Percentiles rank a stretch among this genome's conserved stretches.
These are phyloP conservation scores for Chrysocyon brachyurus DNA, from an alignment of 2,797 vertebrate species.

Conservation along the genomic window DNA sequence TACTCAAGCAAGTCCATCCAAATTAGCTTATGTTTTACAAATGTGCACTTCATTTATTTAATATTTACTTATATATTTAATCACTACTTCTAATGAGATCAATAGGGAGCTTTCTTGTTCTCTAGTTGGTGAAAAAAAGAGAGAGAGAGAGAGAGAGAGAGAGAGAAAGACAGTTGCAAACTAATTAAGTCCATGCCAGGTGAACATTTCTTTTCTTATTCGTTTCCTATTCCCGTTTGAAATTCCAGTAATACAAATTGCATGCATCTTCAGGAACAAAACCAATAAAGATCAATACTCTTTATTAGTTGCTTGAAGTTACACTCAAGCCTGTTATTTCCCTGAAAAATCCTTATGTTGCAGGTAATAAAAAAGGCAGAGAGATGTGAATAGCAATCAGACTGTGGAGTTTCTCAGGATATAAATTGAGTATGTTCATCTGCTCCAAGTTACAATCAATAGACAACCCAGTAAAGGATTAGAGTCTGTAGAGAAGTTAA, in stretches of 20 bases:
- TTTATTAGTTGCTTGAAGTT: slow-evolving; percentile 57
- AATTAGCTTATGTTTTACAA: not conserved
- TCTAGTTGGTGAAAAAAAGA: not conserved
- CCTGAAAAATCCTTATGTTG: not conserved
- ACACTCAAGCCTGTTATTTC: not conserved
- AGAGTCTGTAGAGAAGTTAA: not conserved
- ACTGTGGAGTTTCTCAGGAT: not conserved
- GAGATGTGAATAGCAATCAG: not conserved
- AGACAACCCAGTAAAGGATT: not conserved
- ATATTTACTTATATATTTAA: slow-evolving; percentile 67
- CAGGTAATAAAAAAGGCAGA: not conserved
- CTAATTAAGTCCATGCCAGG: not conserved
- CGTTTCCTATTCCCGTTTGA: slow-evolving; percentile 30
- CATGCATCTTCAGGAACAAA: not conserved
- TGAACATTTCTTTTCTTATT: not conserved
- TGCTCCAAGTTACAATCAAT: not conserved
- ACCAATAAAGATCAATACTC: slow-evolving; percentile 43
- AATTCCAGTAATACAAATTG: not conserved
- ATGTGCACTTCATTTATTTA: slow-evolving; percentile 41
- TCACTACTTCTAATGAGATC: slow-evolving; percentile 64
- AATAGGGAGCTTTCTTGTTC: slow-evolving; percentile 48
- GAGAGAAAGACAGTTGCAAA: slow-evolving; percentile 14
- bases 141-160: not conserved
- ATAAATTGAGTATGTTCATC: not conserved
- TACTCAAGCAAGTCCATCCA: not conserved